A percentile compares a stretch with the other conserved stretches of the same genome.
These are phyloP conservation scores for Campoplex nolae DNA, from an alignment of 2,888 invertebrate species.

Conservation along the genomic window DNA sequence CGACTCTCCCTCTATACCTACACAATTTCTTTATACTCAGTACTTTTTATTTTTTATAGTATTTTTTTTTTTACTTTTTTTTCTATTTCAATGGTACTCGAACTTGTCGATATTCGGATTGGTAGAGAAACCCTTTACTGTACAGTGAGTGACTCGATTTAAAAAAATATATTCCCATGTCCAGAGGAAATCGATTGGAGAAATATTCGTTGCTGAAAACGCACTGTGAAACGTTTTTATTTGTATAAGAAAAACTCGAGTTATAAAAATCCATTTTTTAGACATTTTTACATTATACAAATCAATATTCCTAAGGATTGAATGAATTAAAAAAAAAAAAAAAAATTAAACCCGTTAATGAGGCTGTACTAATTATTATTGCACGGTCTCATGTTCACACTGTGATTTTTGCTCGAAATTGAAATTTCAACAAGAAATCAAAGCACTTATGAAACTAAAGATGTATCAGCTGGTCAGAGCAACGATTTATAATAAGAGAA, in stretches of 20 bases:
- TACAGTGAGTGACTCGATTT: not conserved
- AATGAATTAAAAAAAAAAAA: not conserved
- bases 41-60: conserved; percentile 19
- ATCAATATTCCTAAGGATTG: not conserved
- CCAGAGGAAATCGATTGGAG: conserved; percentile 2
- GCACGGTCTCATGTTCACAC: not conserved
- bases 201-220: conserved; percentile 9
- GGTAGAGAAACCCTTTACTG: not conserved
- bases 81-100: not conserved
- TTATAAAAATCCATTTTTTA: not conserved
- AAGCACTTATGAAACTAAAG: not conserved
- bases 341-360: no score
- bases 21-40: not conserved
- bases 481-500: conserved; percentile 13
- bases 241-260: not conserved
- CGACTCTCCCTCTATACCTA: not conserved
- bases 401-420: not conserved
- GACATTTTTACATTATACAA: not conserved
- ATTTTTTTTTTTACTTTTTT: not conserved
- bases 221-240: not conserved
- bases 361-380: not conserved
- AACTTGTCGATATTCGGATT: conserved; percentile 7
- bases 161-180: not conserved
- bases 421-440: not conserved
- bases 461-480: not conserved